Evolutionary conservation across 2,888 invertebrate genomes (phyloP).

Genomic region (Aspidiotus destructor): DNA sequence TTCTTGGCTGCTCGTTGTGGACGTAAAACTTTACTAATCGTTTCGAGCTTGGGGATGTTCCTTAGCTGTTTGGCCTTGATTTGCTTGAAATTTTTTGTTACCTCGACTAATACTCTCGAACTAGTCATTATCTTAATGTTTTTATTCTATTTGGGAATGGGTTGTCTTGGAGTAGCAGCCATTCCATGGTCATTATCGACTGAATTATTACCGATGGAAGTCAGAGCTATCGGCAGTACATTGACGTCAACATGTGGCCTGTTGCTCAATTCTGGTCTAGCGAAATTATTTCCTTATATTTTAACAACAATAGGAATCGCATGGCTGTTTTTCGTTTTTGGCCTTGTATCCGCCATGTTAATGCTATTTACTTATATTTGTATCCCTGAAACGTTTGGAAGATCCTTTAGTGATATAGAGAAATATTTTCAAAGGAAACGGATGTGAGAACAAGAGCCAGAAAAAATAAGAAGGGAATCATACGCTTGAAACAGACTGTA

Average conservation of each 20-base stretch:
- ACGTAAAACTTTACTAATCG: too few species aligned
- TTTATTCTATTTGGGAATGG: slow-evolving; percentile 47
- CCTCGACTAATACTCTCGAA: slow-evolving; percentile 33
- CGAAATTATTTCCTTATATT: slow-evolving; percentile 48
- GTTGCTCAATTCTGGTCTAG: slow-evolving; percentile 47
- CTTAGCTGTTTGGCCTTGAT: too few species aligned
- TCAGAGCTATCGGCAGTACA: slow-evolving; percentile 48
- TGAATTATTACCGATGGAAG: slow-evolving; percentile 48
- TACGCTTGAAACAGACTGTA: too few species aligned
- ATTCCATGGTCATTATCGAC: slow-evolving; percentile 53
- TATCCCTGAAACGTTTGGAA: slow-evolving; percentile 51
- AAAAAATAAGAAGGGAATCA: too few species aligned
- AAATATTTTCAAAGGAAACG: neutral
- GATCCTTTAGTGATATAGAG: slow-evolving; percentile 49
- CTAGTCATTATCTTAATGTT: slow-evolving; percentile 45
- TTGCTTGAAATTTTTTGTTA: too few species aligned
- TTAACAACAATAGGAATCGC: slow-evolving; percentile 43
- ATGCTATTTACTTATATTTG: slow-evolving; percentile 46
- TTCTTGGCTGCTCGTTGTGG: too few species aligned
- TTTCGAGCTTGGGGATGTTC: too few species aligned
- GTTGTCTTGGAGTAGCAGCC: slow-evolving; percentile 48
- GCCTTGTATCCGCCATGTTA: slow-evolving; percentile 44
- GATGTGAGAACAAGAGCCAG: too few species aligned
- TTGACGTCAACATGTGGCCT: slow-evolving; percentile 49
- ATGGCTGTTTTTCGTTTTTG: slow-evolving; percentile 46